A percentile compares a stretch with the other conserved stretches of the same genome.
Evolutionary conservation across 2,888 invertebrate species (phyloP).

Genomic region (Gerris lacustris): DNA sequence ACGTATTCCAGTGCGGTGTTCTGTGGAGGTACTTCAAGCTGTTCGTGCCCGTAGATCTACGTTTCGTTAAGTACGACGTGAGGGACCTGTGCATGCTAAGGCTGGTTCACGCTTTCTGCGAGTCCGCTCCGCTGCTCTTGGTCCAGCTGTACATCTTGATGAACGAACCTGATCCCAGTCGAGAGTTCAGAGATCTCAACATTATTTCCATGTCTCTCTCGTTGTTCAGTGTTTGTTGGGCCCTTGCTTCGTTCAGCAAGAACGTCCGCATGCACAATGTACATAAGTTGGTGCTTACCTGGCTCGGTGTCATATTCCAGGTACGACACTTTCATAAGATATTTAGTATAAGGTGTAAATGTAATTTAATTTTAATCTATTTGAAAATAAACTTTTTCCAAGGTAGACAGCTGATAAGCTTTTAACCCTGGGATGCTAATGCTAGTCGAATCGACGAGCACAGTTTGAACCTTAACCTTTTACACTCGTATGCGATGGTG

Average conservation of each 20-base stretch:
- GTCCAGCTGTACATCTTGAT: conserved; percentile 64
- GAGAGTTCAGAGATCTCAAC: conserved; percentile 58
- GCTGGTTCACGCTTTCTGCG: conserved; percentile 73
- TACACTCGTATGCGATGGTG: too few species aligned
- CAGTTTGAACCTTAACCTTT: too few species aligned
- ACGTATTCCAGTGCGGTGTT: conserved; percentile 57
- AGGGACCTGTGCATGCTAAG: conserved; percentile 58
- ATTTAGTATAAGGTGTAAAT: conserved; percentile 18
- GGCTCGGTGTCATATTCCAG: conserved; percentile 70
- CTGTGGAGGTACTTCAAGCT: conserved; percentile 67
- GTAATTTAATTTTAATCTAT: conserved; percentile 3
- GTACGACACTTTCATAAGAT: conserved; percentile 37
- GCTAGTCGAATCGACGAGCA: too few species aligned
- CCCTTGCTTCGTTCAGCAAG: conserved; percentile 79
- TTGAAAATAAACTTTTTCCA: background rate
- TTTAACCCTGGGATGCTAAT: too few species aligned
- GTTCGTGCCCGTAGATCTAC: conserved; percentile 68
- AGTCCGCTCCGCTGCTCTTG: conserved; percentile 76
- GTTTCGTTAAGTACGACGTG: conserved; percentile 72
- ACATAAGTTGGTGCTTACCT: conserved; percentile 67
- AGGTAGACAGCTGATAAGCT: background rate
- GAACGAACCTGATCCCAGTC: conserved; percentile 36
- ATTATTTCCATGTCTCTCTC: conserved; percentile 69
- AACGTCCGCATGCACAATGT: conserved; percentile 70
- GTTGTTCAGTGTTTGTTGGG: conserved; percentile 79